Conservation (phyloP, 2,113 vertebrate genomes). For the Microcebus griseorufus region DNA sequence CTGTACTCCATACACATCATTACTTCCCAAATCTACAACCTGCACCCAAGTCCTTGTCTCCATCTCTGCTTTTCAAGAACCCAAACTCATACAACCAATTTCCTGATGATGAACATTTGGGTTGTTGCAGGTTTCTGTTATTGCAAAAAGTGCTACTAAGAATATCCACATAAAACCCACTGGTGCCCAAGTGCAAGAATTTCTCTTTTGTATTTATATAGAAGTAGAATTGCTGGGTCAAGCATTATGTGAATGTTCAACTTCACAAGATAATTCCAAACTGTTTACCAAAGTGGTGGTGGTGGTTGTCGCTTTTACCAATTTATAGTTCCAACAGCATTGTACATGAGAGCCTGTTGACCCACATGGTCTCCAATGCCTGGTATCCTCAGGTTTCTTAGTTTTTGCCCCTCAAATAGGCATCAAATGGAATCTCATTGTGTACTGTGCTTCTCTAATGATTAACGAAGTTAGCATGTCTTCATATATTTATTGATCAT, state of each 20-base stretch:
- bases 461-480: neutral
- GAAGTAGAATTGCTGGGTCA: neutral
- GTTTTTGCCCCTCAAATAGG: neutral
- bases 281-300: neutral
- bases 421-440: neutral
- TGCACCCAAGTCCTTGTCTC: neutral
- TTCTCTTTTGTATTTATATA: neutral
- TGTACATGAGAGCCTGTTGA: neutral
- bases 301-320: neutral
- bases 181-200: neutral
- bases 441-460: neutral
- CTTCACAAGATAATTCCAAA: neutral
- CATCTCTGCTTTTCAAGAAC: neutral
- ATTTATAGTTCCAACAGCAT: neutral
- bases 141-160: neutral
- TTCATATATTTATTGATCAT: neutral
- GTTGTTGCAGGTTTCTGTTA: neutral
- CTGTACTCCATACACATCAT: neutral
- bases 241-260: neutral
- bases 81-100: neutral
- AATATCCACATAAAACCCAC: neutral
- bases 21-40: neutral
- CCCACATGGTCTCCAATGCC: neutral
- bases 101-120: neutral
- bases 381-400: neutral